Evolutionary conservation across 2,113 vertebrate genomes (phyloP).

Genomic region (Ameiurus melas): DNA sequence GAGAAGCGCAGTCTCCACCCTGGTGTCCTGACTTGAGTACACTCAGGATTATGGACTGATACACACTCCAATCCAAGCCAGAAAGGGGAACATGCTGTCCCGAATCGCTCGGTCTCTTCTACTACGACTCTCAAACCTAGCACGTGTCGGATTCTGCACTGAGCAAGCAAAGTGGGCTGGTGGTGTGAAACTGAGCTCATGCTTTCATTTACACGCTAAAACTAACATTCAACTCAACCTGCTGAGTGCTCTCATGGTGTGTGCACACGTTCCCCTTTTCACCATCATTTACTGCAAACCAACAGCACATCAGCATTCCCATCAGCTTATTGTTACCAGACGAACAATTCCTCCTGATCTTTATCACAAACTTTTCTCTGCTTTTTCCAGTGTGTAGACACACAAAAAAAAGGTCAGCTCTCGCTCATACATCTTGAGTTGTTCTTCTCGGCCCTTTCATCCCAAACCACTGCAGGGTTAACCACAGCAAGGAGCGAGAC

Average conservation of each 20-base stretch:
- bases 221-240: neutral
- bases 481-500: slow-evolving; percentile 7
- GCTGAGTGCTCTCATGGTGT: neutral
- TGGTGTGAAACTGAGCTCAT: slow-evolving; percentile 1
- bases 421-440: slow-evolving; percentile 54
- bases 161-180: neutral
- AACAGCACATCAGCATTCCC: slow-evolving; percentile 52
- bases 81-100: neutral
- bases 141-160: neutral
- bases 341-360: slow-evolving; percentile 41
- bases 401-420: slow-evolving; percentile 3
- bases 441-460: slow-evolving; percentile 42
- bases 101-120: neutral
- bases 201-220: neutral
- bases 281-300: slow-evolving; percentile 18
- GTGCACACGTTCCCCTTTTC: neutral
- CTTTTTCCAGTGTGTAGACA: neutral
- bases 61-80: neutral
- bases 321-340: slow-evolving; percentile 58
- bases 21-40: neutral
- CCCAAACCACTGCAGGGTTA: slow-evolving; percentile 11
- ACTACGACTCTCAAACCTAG: neutral
- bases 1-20: too few species aligned
- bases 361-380: slow-evolving; percentile 17
- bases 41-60: neutral